Conservation (phyloP, 2,888 invertebrate genomes). For the Melanostoma mellinum region DNA sequence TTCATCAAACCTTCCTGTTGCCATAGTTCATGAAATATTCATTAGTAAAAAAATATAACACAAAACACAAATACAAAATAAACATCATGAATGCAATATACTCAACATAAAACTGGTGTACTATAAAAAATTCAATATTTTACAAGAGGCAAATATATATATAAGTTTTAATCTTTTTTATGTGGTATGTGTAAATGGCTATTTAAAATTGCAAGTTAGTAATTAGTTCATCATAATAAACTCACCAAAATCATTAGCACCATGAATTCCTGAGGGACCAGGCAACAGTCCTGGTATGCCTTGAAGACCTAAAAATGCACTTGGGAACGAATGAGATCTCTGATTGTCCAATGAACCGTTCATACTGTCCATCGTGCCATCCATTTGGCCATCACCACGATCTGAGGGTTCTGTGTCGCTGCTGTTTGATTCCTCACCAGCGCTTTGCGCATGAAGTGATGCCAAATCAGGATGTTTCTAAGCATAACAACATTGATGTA, state of each 20-base stretch:
- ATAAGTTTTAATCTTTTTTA: constrained; percentile 35
- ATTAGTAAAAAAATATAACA: neutral
- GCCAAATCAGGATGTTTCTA: constrained; percentile 84
- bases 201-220: constrained; percentile 12
- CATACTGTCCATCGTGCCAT: constrained; percentile 85
- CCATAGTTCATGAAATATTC: too few species aligned
- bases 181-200: constrained; percentile 48
- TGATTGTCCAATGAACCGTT: constrained; percentile 86
- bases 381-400: constrained; percentile 85
- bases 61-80: constrained; percentile 31
- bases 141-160: constrained; percentile 76
- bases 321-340: constrained; percentile 89
- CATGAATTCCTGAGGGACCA: constrained; percentile 92
- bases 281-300: constrained; percentile 91
- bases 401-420: constrained; percentile 91
- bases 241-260: constrained; percentile 92
- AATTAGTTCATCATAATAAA: constrained; percentile 74
- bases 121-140: constrained; percentile 51
- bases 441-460: constrained; percentile 86
- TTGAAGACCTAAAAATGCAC: constrained; percentile 90
- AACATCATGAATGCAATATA: constrained; percentile 2
- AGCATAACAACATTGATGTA: neutral
- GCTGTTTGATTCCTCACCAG: constrained; percentile 92
- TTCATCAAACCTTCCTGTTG: too few species aligned
- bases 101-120: neutral